A percentile compares a stretch with the other conserved stretches of the same genome.
These are phyloP conservation scores for Drosophila monieri DNA, from an alignment of 2,888 invertebrate genomes.

Conservation along the genomic window DNA sequence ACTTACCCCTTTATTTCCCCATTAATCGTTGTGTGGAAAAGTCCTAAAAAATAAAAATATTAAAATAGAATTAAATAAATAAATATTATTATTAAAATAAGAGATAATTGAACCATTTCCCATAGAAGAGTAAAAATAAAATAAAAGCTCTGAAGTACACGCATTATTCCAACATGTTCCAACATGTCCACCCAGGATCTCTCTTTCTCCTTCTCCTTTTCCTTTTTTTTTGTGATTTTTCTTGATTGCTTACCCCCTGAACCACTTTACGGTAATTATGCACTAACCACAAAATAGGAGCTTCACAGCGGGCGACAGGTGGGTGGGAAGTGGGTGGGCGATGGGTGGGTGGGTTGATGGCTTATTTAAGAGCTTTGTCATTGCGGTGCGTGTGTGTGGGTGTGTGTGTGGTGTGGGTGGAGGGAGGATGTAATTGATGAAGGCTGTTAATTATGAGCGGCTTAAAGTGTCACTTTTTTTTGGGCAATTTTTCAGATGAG, in stretches of 20 bases:
- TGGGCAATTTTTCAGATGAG: conserved; percentile 33
- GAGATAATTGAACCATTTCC: conserved; percentile 20
- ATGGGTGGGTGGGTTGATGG: neutral
- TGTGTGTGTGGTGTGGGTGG: conserved; percentile 13
- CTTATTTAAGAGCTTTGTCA: conserved; percentile 44
- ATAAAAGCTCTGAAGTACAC: conserved; percentile 60
- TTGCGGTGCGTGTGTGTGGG: conserved; percentile 15
- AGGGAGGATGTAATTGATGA: conserved; percentile 63
- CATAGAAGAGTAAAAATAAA: conserved; percentile 6
- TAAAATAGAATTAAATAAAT: too few relatives aligned
- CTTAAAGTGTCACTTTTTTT: conserved; percentile 57
- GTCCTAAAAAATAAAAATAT: too few relatives aligned
- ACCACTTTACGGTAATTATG: conserved; percentile 53
- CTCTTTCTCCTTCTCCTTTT: too few relatives aligned
- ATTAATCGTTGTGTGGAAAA: neutral
- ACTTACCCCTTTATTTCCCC: conserved; percentile 7
- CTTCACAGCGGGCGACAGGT: conserved; percentile 4
- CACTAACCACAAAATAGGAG: conserved; percentile 13
- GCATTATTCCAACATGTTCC: conserved; percentile 59
- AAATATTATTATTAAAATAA: neutral
- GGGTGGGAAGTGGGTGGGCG: neutral
- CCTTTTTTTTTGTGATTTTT: neutral
- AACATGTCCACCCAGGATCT: conserved; percentile 52
- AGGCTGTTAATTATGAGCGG: conserved; percentile 60
- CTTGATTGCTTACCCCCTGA: conserved; percentile 14